These are phyloP conservation scores for Tenthredo livida DNA, from an alignment of 2,888 invertebrate species.

Conservation along the genomic window DNA sequence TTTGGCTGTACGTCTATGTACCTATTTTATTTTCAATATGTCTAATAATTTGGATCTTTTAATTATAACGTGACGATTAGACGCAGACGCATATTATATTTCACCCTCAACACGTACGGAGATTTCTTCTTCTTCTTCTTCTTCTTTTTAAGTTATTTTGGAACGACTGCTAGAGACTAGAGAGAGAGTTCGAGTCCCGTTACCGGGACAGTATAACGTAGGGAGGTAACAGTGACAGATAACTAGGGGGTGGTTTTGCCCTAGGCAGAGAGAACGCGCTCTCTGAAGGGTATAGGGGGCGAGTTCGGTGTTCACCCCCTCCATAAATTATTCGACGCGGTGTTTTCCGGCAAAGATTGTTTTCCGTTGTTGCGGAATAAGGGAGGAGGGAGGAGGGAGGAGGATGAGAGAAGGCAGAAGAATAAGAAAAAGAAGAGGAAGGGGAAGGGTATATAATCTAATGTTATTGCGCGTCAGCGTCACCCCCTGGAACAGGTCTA, in stretches of 20 bases:
- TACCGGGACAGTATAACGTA: slow-evolving; percentile 5
- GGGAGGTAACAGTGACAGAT: slow-evolving; percentile 64
- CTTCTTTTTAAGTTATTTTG: slow-evolving; percentile 56
- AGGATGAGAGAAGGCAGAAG: slow-evolving; percentile 47
- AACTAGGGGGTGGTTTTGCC: slow-evolving; percentile 63
- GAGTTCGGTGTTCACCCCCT: not conserved
- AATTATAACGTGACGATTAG: not conserved
- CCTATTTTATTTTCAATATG: not conserved
- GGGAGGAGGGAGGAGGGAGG: slow-evolving; percentile 48
- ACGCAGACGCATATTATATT: not conserved
- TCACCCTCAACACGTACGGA: not conserved
- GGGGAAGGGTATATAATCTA: slow-evolving; percentile 55
- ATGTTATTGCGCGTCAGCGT: slow-evolving; percentile 61
- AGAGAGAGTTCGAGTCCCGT: not conserved
- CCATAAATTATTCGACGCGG: slow-evolving; percentile 68
- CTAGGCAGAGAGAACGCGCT: slow-evolving; percentile 57
- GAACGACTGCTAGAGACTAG: slow-evolving; percentile 52
- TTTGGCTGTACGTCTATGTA: not conserved
- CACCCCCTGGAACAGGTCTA: slow-evolving; percentile 22
- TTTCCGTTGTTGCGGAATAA: slow-evolving; percentile 60
- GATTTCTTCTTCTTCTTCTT: not conserved
- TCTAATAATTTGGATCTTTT: not conserved
- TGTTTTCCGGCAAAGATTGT: slow-evolving; percentile 69
- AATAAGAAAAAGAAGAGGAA: slow-evolving; percentile 9
- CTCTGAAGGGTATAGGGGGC: slow-evolving; percentile 43